Conservation (phyloP, 2,797 vertebrate species). For the Danio jaintianensis region DNA sequence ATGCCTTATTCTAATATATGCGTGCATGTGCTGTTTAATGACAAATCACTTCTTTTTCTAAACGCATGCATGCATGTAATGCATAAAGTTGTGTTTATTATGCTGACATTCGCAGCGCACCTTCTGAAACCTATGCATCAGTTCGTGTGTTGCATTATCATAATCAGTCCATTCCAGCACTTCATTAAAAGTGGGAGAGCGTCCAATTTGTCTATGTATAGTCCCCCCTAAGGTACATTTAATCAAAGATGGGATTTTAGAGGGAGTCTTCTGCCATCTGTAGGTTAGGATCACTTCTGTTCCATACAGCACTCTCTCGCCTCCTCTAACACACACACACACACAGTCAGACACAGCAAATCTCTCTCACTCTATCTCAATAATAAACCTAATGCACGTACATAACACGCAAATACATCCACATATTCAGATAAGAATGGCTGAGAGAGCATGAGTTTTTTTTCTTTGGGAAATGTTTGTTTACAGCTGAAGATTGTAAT, state of each 20-base stretch:
- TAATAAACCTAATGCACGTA: slow-evolving; percentile 4
- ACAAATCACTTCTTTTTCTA: too few relatives aligned
- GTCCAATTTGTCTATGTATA: slow-evolving; percentile 12
- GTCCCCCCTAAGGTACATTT: slow-evolving; percentile 19
- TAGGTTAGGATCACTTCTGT: slow-evolving; percentile 63
- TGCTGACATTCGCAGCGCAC: slow-evolving; percentile 1
- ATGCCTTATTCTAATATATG: not conserved
- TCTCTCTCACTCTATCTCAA: not conserved
- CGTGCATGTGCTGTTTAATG: not conserved
- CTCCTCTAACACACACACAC: not conserved
- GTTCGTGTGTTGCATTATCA: slow-evolving; percentile 10
- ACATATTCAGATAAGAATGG: not conserved
- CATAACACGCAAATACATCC: not conserved
- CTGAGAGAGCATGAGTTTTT: slow-evolving; percentile 2
- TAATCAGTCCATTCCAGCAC: slow-evolving; percentile 24
- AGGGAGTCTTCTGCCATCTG: slow-evolving; percentile 84
- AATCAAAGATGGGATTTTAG: slow-evolving; percentile 63
- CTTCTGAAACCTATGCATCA: not conserved
- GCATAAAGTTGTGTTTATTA: not conserved
- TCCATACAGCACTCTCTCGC: not conserved
- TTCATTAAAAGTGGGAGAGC: slow-evolving; percentile 50
- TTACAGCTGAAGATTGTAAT: not conserved
- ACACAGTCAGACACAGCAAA: not conserved
- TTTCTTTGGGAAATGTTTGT: not conserved
- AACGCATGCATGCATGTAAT: not conserved